Evolutionary conservation across 1,140 invertebrate genomes (phyloP).

Genomic region (Aphelenchoides besseyi): DNA sequence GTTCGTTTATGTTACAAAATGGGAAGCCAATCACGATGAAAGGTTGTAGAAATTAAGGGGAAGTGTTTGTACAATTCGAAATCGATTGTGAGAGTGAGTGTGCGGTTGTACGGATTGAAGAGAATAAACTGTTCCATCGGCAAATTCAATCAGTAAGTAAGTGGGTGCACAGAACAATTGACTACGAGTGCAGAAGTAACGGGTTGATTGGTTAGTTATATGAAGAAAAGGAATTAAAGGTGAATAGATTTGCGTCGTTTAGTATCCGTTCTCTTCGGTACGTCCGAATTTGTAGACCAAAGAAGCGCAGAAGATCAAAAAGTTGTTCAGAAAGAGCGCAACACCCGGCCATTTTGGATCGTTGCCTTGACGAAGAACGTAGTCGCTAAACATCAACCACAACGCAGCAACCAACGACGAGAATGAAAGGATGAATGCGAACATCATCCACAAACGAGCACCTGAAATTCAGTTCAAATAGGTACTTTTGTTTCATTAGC

Average conservation of each 20-base stretch:
- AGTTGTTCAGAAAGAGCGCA: slow-evolving; percentile 86
- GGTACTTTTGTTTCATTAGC: too few species aligned
- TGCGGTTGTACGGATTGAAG: too few species aligned
- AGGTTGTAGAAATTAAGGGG: too few species aligned
- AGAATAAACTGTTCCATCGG: too few species aligned
- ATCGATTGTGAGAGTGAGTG: too few species aligned
- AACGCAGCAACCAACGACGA: slow-evolving; percentile 86
- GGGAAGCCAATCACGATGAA: too few species aligned
- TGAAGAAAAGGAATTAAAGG: background rate
- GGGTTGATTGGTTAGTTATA: background rate
- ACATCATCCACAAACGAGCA: slow-evolving; percentile 87
- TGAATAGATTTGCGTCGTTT: background rate
- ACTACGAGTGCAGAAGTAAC: background rate
- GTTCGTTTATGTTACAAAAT: too few species aligned
- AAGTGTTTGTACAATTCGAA: too few species aligned
- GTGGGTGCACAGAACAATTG: too few species aligned
- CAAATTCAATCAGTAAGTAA: too few species aligned
- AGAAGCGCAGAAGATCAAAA: slow-evolving; percentile 85
- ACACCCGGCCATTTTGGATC: slow-evolving; percentile 68
- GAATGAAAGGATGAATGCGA: slow-evolving; percentile 93
- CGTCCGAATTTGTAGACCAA: slow-evolving; percentile 85
- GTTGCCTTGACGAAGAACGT: slow-evolving; percentile 60
- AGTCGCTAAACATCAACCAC: slow-evolving; percentile 85
- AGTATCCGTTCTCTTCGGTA: slow-evolving; percentile 71
- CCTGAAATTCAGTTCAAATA: slow-evolving; percentile 69